These are phyloP conservation scores for Nesoenas mayeri DNA, from an alignment of 2,113 vertebrate species.

Conservation along the genomic window DNA sequence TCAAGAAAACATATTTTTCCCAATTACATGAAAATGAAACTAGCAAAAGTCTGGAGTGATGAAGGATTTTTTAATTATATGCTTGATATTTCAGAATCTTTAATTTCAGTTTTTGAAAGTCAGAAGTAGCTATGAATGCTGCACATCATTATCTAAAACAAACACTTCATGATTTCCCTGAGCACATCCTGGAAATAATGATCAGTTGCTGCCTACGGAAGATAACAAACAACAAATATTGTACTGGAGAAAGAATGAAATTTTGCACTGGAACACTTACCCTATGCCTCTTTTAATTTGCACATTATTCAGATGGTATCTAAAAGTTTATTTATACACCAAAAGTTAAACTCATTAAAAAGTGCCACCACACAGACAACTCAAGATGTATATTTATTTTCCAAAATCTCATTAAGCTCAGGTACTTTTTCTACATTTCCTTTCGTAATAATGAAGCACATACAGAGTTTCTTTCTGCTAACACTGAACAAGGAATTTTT, in stretches of 20 bases:
- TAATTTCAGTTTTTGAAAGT: conserved; percentile 55
- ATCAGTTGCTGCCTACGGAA: conserved; percentile 50
- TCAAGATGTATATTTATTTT: conserved; percentile 41
- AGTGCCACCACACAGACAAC: neutral
- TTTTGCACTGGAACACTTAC: neutral
- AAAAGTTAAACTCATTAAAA: conserved; percentile 58
- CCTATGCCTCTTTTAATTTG: conserved; percentile 35
- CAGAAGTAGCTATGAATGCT: conserved; percentile 23
- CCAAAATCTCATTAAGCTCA: conserved; percentile 57
- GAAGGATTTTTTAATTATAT: conserved; percentile 38
- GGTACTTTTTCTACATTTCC: conserved; percentile 8
- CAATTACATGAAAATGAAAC: conserved; percentile 59
- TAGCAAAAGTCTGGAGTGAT: conserved; percentile 18
- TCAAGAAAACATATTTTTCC: conserved; percentile 39
- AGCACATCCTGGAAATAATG: conserved; percentile 59
- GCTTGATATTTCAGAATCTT: conserved; percentile 54
- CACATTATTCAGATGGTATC: conserved; percentile 28
- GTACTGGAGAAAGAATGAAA: conserved; percentile 13
- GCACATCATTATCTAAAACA: conserved; percentile 63
- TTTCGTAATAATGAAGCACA: conserved; percentile 2
- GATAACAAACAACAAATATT: conserved; percentile 62
- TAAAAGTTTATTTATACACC: conserved; percentile 33
- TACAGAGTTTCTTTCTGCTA: neutral
- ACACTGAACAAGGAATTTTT: neutral
- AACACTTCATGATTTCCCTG: conserved; percentile 56